These are phyloP conservation scores for Seira musarum DNA, from an alignment of 2,888 invertebrate genomes.

Conservation along the genomic window DNA sequence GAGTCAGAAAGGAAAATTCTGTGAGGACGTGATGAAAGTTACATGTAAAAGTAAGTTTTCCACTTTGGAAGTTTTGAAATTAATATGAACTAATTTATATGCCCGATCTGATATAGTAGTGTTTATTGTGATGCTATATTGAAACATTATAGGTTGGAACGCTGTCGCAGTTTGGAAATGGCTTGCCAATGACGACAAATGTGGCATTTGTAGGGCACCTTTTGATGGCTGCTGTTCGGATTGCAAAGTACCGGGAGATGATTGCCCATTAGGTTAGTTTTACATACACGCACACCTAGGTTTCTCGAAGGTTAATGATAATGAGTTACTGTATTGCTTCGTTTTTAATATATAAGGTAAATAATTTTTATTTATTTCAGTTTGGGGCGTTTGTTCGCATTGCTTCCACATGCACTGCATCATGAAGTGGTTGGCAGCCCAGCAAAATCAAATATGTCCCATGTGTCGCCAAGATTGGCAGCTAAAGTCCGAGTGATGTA, in stretches of 20 bases:
- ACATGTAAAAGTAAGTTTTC: neutral
- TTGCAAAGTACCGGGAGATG: slow-evolving; percentile 97
- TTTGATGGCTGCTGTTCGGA: slow-evolving; percentile 99
- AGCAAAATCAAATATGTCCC: slow-evolving; percentile 89
- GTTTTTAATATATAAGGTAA: neutral
- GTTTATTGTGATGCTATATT: no score
- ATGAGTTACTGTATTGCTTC: slow-evolving; percentile 3
- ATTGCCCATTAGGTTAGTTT: slow-evolving; percentile 86
- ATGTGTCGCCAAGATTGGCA: slow-evolving; percentile 99
- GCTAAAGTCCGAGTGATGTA: slow-evolving; percentile 85
- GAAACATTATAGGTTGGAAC: slow-evolving; percentile 81
- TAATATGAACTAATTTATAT: neutral
- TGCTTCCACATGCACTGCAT: slow-evolving; percentile 99
- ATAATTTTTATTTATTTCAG: slow-evolving; percentile 73
- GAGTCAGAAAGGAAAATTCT: no score
- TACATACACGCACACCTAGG: no score
- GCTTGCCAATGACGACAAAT: slow-evolving; percentile 99
- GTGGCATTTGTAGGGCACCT: slow-evolving; percentile 99
- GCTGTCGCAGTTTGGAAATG: slow-evolving; percentile 99
- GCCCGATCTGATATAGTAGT: no score
- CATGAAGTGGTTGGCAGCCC: slow-evolving; percentile 98
- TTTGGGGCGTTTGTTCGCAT: slow-evolving; percentile 99
- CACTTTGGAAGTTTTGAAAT: no score
- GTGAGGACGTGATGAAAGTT: no score
- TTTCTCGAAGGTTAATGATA: slow-evolving; percentile 7